Base-by-base conservation (phyloP, 1,140 invertebrate genomes). In the Drosophila nigromelanica region DNA sequence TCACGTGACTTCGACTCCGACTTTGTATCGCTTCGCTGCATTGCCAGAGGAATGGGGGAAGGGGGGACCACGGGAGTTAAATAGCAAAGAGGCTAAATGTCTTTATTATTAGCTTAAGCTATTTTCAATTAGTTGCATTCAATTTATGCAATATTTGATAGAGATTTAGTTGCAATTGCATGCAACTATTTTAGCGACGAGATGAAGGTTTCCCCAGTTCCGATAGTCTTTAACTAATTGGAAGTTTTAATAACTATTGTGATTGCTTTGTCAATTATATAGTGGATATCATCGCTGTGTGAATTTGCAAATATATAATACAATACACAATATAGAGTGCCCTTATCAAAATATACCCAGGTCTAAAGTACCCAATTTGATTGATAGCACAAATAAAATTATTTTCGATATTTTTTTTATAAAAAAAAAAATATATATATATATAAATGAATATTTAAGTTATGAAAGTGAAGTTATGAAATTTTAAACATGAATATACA, bases 1-100 rank as follows among this genome's bases (percentile, higher is more conserved):
- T 71, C 80, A 80, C 80, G 80, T 80, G 80, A 73, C 76, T n/a
- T 7, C 4, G 8, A 51, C 48, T 51, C 1, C 27, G 30, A 35
- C 45, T 48, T 15, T 0, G 48, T 33, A 6, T 14, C 48, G 48
- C 48, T 51, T 33, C n/a, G 30, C 15, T 27, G 39, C 21, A 27
- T 48, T 24, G 6, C n/a, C 18, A 4, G 30, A 18, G 50, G 30
- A n/a, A 11, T 18, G 24, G 37, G 6, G 59, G n/a, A 7, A 14
- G 2, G 18, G 2, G 18, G 18, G 18, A 42, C 11, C 4, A 11
- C 4, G 15, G 11, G 30, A 15, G 11, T n/a, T 14, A 14, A 33
- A 1, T 12, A 52, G 18, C 27, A 7, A 35, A 55, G 62, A 27
- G 30, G 10, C 11, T 14, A 48, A 63, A 64, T 70, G 37, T 63